These are phyloP conservation scores for Notospermus geniculatus DNA, from an alignment of 1,140 invertebrate genomes.

Conservation along the genomic window DNA sequence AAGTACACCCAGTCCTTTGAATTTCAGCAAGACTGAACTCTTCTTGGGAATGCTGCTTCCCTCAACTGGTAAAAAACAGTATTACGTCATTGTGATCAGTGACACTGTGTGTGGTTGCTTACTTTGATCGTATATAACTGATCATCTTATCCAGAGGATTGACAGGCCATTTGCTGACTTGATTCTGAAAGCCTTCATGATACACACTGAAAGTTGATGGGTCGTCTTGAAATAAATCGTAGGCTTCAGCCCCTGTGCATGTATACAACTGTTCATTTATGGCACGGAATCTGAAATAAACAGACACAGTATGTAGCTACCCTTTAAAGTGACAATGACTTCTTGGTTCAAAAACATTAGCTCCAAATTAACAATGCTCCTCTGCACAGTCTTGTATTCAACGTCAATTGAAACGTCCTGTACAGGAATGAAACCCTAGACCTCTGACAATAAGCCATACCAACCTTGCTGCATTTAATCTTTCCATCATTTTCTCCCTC, in stretches of 20 bases:
- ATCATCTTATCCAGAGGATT: slow-evolving; percentile 89
- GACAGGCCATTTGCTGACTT: slow-evolving; percentile 85
- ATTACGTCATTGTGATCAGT: no score
- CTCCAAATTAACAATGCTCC: not conserved
- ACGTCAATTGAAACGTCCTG: no score
- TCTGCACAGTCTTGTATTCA: no score
- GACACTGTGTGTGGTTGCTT: no score
- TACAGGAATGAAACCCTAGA: no score
- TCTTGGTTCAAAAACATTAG: not conserved
- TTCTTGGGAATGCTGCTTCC: no score
- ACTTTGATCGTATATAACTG: slow-evolving; percentile 73
- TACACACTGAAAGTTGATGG: slow-evolving; percentile 78
- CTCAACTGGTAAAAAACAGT: no score
- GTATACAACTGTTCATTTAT: slow-evolving; percentile 91
- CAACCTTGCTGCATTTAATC: slow-evolving; percentile 33
- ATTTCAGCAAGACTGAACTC: no score
- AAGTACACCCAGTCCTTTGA: not conserved
- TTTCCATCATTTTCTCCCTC: slow-evolving; percentile 25
- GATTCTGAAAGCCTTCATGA: slow-evolving; percentile 84
- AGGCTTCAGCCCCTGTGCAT: slow-evolving; percentile 58
- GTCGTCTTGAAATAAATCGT: slow-evolving; percentile 60
- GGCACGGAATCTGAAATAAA: slow-evolving; percentile 60
- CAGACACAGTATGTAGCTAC: no score
- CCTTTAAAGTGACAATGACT: not conserved
- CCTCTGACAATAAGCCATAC: not conserved